A percentile compares a stretch with the other conserved stretches of the same genome.
Conservation (phyloP, 2,888 invertebrate species). For the Meliscaeva auricollis region DNA sequence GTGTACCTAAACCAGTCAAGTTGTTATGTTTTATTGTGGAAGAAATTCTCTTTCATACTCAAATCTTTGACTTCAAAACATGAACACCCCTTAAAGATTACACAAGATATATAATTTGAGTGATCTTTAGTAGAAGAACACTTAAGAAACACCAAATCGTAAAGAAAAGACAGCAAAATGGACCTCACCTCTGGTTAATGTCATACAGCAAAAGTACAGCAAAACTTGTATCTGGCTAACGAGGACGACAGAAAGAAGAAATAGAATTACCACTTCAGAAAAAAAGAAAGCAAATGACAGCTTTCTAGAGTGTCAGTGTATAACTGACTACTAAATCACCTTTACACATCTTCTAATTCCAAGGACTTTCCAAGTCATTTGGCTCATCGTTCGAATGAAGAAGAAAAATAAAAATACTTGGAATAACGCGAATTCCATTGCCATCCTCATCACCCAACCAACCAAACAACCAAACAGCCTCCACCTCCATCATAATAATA, state of each 20-base stretch:
- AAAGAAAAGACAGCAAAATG: neutral
- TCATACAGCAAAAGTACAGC: neutral
- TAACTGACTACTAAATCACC: neutral
- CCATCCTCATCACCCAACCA: neutral
- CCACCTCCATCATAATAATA: neutral
- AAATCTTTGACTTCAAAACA: too few species aligned
- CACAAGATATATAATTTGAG: neutral
- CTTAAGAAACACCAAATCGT: neutral
- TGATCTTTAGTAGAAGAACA: neutral
- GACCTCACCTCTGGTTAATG: neutral
- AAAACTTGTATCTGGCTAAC: neutral
- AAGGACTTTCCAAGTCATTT: slow-evolving; percentile 67
- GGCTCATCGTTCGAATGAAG: slow-evolving; percentile 49
- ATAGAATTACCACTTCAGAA: slow-evolving; percentile 21
- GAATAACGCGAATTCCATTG: slow-evolving; percentile 54
- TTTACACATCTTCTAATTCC: slow-evolving; percentile 16
- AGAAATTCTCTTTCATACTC: too few species aligned
- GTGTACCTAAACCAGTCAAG: too few species aligned
- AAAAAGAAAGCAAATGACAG: slow-evolving; percentile 15
- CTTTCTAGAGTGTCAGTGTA: neutral
- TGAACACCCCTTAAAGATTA: neutral
- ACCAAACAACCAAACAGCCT: neutral
- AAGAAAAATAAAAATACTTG: neutral
- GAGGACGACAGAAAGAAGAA: neutral
- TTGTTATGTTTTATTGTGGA: neutral